These are phyloP conservation scores for Dicyrtoma fusca DNA, from an alignment of 2,888 invertebrate genomes.

Conservation along the genomic window DNA sequence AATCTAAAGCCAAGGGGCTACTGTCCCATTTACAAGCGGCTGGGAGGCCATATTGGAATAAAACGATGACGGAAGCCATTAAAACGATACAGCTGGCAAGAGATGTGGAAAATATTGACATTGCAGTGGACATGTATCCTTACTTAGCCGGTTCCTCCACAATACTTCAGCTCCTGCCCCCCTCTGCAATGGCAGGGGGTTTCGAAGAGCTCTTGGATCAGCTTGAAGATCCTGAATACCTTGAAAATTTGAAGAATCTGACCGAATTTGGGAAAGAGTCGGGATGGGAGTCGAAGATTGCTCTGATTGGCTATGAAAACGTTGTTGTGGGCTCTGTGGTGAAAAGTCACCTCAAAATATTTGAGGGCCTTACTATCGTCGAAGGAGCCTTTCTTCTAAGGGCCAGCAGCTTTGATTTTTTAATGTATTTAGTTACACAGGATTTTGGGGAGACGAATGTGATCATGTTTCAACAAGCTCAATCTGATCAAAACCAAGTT, in stretches of 20 bases:
- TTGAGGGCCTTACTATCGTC: slow-evolving; percentile 44
- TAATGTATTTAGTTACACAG: slow-evolving; percentile 39
- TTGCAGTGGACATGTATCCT: slow-evolving; percentile 55
- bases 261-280: slow-evolving; percentile 50
- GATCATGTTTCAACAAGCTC: slow-evolving; percentile 51
- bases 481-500: slow-evolving; percentile 46
- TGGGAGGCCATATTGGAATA: slow-evolving; percentile 53
- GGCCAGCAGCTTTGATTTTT: slow-evolving; percentile 47
- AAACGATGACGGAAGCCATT: slow-evolving; percentile 46
- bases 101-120: slow-evolving; percentile 44
- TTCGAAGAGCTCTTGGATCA: slow-evolving; percentile 47
- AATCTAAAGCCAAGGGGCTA: slow-evolving; percentile 47
- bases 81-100: slow-evolving; percentile 46
- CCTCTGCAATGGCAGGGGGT: slow-evolving; percentile 50
- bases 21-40: slow-evolving; percentile 51
- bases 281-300: slow-evolving; percentile 54
- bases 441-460: slow-evolving; percentile 52
- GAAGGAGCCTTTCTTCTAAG: slow-evolving; percentile 36
- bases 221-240: slow-evolving; percentile 33
- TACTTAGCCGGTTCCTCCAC: slow-evolving; percentile 53
- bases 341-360: slow-evolving; percentile 35
- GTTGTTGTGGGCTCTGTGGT: slow-evolving; percentile 49
- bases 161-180: slow-evolving; percentile 52
- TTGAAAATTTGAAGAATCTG: slow-evolving; percentile 32
- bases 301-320: slow-evolving; percentile 52